phyloP scores from a whole-genome alignment of 2,113 vertebrate genomes.

The Cynopterus brachyotis region DNA sequence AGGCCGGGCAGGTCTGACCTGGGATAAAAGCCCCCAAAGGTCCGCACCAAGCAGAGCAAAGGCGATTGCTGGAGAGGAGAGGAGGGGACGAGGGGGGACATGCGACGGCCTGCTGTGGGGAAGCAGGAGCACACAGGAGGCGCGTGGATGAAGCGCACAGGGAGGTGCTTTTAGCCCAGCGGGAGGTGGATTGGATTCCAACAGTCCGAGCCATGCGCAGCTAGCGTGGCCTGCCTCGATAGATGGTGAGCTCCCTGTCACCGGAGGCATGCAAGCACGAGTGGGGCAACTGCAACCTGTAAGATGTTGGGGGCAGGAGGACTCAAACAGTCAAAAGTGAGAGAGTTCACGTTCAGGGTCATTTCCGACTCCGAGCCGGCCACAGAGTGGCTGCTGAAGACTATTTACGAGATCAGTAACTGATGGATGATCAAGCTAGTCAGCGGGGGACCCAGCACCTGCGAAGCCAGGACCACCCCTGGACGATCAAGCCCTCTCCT shows the following conservation, averaged over 20 bases:
- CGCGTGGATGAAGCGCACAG: rapidly evolving
- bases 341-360: not conserved
- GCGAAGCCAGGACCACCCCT: not conserved
- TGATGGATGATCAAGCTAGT: not conserved
- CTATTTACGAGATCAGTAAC: not conserved
- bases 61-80: not conserved
- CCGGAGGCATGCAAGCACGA: not conserved
- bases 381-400: not conserved
- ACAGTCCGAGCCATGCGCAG: not conserved
- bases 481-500: not conserved
- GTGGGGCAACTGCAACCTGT: not conserved
- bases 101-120: rapidly evolving
- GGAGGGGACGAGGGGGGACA: rapidly evolving
- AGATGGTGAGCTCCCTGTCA: not conserved
- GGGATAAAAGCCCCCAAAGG: too few species aligned
- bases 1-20: not conserved
- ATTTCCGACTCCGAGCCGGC: not conserved
- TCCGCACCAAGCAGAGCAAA: not conserved
- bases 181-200: too few species aligned
- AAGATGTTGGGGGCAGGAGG: not conserved
- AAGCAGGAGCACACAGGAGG: not conserved
- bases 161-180: not conserved
- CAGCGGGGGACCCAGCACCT: not conserved
- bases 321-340: not conserved
- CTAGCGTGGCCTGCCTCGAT: too few species aligned